Percentiles rank a stretch among this genome's conserved stretches.
phyloP scores from a whole-genome alignment of 2,888 invertebrate species.

The Ommatoiulus sabulosus region DNA sequence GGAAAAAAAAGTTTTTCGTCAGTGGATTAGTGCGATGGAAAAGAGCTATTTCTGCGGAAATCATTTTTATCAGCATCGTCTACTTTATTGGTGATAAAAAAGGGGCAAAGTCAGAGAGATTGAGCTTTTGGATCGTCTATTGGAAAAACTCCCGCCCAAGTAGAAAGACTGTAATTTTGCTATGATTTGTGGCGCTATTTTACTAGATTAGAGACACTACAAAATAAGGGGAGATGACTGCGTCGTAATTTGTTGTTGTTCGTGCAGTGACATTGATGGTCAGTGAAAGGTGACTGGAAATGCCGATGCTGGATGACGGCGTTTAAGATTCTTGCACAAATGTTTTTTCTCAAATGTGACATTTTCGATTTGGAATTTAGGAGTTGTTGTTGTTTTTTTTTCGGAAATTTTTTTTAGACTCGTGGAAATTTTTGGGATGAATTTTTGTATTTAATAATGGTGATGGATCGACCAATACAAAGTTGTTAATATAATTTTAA shows the following conservation, averaged over 20 bases:
- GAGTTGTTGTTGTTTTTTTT: too few relatives aligned
- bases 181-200: background rate
- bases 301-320: background rate
- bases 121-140: background rate
- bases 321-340: background rate
- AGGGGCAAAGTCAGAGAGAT: background rate
- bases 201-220: constrained; percentile 28
- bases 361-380: too few relatives aligned
- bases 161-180: background rate
- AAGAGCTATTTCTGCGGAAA: constrained; percentile 16
- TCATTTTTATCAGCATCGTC: constrained; percentile 34
- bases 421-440: too few relatives aligned
- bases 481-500: too few relatives aligned
- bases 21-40: constrained; percentile 6
- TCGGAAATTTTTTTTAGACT: too few relatives aligned
- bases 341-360: too few relatives aligned
- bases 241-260: background rate
- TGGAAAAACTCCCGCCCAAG: background rate
- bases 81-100: constrained; percentile 21
- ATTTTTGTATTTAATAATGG: too few relatives aligned
- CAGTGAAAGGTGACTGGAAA: background rate
- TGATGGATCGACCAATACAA: too few relatives aligned
- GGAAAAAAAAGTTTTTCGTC: background rate
- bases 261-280: background rate
- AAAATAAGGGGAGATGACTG: background rate